Evolutionary conservation across 2,797 vertebrate species (phyloP), one percentile per base, ranked within the genome.

Genomic region (Pangasius krempfi): DNA sequence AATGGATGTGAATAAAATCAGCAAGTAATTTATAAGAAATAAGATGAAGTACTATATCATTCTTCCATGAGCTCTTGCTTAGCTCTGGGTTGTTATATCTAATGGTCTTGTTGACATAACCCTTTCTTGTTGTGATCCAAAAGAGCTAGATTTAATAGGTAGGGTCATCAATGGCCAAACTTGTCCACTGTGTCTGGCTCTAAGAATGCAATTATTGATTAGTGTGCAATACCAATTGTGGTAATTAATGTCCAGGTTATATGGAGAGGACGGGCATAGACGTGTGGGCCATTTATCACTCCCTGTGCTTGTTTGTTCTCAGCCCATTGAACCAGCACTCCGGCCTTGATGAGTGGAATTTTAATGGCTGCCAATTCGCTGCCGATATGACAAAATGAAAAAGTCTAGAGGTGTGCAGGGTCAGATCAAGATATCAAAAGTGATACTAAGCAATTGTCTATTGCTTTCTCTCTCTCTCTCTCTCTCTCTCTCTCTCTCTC

Each of bases 181-280:
- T 64, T 7, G 64, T 54, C n/a, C 33, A 58, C 88, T 80, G 56
- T 37, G 40, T 64, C 84, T 68, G 40, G 84, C 75, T 73, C 73
- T 47, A 85, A 89, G 87, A 92, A 92, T 94, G 93, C 91, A 88
- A 91, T 92, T 95, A 96, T 95, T 95, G 95, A 96, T 96, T 95
- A 95, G 93, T 84, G 93, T 86, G 93, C 94, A 94, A 94, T 94
- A 94, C 92, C 94, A 94, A 94, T 94, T 91, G 94, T 93, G 94
- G 94, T 96, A 96, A 96, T 96, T 95, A 96, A 96, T 96, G 95
- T 89, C 90, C 91, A 92, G 93, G 94, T 95, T 95, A 93, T 94
- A 94, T 93, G 92, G 93, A 92, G 93, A 92, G 94, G 94, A 96
- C 95, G 85, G 93, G 92, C 93, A 93, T 90, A 89, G 92, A 64